phyloP scores from a whole-genome alignment of 2,888 invertebrate species.

The Dynastes tityus region DNA sequence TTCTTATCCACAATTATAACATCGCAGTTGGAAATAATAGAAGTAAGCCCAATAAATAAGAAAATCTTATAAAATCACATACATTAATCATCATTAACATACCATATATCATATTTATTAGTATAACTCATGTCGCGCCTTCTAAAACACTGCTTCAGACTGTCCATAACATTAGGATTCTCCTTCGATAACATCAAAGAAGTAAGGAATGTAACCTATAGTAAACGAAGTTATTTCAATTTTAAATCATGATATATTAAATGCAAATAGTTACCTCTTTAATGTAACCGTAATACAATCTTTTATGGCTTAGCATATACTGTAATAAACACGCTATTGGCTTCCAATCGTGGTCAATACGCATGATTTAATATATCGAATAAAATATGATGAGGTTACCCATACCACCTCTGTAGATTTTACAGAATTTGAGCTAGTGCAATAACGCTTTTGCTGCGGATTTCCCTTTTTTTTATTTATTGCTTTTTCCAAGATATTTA shows the following conservation, averaged over 20 bases:
- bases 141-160: conserved; percentile 36
- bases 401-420: conserved; percentile 27
- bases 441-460: neutral
- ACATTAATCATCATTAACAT: conserved; percentile 11
- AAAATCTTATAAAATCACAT: too few species aligned
- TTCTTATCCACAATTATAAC: too few species aligned
- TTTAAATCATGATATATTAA: neutral
- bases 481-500: conserved; percentile 31
- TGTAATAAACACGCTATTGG: conserved; percentile 22
- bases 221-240: neutral
- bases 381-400: conserved; percentile 28
- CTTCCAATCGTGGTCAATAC: conserved; percentile 40
- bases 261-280: conserved; percentile 29
- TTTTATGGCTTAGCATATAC: conserved; percentile 18
- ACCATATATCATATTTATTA: conserved; percentile 46
- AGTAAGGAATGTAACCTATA: conserved; percentile 34
- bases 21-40: too few species aligned
- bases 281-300: conserved; percentile 33
- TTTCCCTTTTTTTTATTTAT: conserved; percentile 5
- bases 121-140: conserved; percentile 8
- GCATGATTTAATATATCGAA: conserved; percentile 33
- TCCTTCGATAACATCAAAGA: conserved; percentile 25
- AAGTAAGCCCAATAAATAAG: too few species aligned
- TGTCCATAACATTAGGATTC: conserved; percentile 21
- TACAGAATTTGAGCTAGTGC: neutral